Evolutionary conservation across 2,797 vertebrate species (phyloP), one percentile per base, ranked within the genome.

Genomic region (Syngnathus acus): DNA sequence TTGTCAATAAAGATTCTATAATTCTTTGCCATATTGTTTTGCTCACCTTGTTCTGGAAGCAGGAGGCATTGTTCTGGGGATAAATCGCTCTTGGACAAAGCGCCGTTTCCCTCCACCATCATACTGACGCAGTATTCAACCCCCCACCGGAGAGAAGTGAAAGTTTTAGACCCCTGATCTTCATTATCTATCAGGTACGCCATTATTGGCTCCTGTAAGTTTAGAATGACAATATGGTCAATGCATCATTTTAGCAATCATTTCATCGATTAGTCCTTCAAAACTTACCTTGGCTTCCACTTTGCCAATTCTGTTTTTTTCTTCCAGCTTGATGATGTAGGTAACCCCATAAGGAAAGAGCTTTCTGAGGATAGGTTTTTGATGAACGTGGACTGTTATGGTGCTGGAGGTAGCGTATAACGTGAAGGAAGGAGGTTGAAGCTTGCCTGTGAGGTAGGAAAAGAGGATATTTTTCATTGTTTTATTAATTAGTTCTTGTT

Each of bases 61-160:
- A 26, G 19, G 60, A 90, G 64, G 68, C 91, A 93, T 38, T 84
- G 67, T 59, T 66, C 13, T 0, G 66, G 1, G 2, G 89, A 89
- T 4, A 64, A 8, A 0, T 1, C 0, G 47, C 86, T 91, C 6
- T 0, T 1, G 1, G 8, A 0, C 0, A 0, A 0, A 19, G 8
- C 45, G 54, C 67, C 71, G 0, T 0, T 48, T 43, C 65, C 62
- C 54, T 84, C 68, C 0, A 88, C 72, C 51, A 14, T 74, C 38
- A 89, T 8, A 21, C 63, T 81, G 61, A 92, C 70, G 21, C 92
- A 93, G 72, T 93, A 92, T 14, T 77, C 65, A 50, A 16, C 78
- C 8, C 81, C 85, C 72, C 74, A 78, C 0, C 32, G 60, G 14
- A 93, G 82, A 42, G 68, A 78, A 1, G 8, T 61, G 62, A 92